Evolutionary conservation across 2,888 invertebrate genomes (phyloP), one percentile per base, ranked within the genome.

Genomic region (Muschampia plurimacula): DNA sequence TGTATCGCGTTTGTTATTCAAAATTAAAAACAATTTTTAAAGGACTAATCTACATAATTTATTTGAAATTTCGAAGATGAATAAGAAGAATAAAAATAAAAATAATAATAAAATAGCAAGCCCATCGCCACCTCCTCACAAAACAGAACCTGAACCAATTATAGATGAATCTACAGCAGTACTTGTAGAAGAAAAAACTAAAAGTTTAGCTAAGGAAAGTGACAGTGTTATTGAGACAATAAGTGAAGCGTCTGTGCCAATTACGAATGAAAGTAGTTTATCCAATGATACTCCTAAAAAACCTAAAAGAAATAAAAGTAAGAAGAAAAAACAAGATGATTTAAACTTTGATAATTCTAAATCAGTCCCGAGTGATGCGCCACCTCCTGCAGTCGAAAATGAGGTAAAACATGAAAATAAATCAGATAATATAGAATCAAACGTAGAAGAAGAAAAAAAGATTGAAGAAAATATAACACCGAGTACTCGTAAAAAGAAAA

Each of bases 291-390:
- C 81, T 22, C 95, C 94, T 0, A 90, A 90, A n/a, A 94, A 93
- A 81, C 95, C 95, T 0, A 94, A 94, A 80, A 82, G 95, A 75
- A 91, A 88, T 67, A 86, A 89, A 84, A 89, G 89, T 74, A 93
- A 93, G 76, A 95, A 94, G 79, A 94, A 92, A 77, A 89, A 89
- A 2, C 52, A 84, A 39, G 84, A 83, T 15, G 81, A 81, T 75
- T 78, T 74, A 36, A 77, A n/a, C 22, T 52, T 55, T 12, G 67
- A 72, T 22, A 67, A 72, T 32, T 36, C 28, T 7, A 67, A 55
- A 67, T 41, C 32, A 12, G 12, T 32, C 32, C n/a, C 15, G 6
- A 22, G 7, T 13, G 41, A 67, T 36, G 41, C n/a, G 44, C 44
- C 55, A 57, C 22, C 28, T 66, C n/a, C 66, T 10, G 46, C 3